phyloP scores from a whole-genome alignment of 2,113 vertebrate genomes.

The Tragelaphus buxtoni region DNA sequence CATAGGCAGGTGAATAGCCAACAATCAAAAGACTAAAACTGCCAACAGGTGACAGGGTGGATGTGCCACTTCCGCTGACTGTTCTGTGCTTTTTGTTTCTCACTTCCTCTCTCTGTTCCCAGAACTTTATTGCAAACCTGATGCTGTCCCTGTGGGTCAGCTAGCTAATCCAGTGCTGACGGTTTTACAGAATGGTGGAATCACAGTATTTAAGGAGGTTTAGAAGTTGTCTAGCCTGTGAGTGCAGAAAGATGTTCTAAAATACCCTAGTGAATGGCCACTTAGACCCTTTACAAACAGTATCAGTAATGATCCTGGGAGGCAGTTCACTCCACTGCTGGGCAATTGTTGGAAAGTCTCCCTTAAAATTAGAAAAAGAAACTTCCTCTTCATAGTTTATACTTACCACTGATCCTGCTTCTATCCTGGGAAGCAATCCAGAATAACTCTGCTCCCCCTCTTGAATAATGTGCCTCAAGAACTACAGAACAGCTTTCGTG shows the following conservation, averaged over 20 bases:
- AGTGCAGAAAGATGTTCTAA: background rate
- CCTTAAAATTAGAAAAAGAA: background rate
- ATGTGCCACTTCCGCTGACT: background rate
- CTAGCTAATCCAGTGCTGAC: background rate
- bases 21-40: background rate
- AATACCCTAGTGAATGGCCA: background rate
- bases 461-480: background rate
- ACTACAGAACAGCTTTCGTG: background rate
- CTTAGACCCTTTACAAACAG: background rate
- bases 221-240: background rate
- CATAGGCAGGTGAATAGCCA: slow-evolving; percentile 48
- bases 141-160: background rate
- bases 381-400: background rate
- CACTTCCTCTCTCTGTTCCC: background rate
- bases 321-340: background rate
- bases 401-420: background rate
- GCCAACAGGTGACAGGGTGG: background rate
- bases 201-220: background rate
- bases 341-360: background rate
- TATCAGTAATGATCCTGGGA: background rate
- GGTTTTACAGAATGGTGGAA: background rate
- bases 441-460: background rate
- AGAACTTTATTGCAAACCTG: background rate
- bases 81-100: background rate
- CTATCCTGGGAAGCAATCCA: background rate